Conservation (phyloP, 2,797 vertebrate genomes). For the Hafferia zeledoni region DNA sequence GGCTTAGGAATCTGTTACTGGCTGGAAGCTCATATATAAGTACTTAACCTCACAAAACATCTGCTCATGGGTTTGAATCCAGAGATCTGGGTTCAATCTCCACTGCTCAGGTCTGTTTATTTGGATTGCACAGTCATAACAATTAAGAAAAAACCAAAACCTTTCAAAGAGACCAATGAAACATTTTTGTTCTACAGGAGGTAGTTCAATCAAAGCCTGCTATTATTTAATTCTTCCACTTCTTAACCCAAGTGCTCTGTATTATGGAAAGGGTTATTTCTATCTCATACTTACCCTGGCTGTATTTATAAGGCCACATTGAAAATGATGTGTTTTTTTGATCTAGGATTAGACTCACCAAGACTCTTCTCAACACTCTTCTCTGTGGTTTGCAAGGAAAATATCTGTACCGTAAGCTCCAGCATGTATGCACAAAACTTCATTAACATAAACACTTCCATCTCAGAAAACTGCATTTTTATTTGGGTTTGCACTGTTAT, state of each 20-base stretch:
- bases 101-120: fast-evolving
- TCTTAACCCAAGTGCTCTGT: not conserved
- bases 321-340: not conserved
- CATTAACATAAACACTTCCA: not conserved
- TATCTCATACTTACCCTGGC: not conserved
- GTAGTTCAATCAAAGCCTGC: not conserved
- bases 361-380: not conserved
- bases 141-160: not conserved
- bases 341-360: constrained; percentile 10
- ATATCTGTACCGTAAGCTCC: not conserved
- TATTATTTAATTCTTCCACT: not conserved
- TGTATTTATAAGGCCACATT: not conserved
- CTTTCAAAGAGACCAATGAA: not conserved
- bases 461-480: not conserved
- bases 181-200: not conserved
- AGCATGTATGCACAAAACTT: not conserved
- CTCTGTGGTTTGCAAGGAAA: not conserved
- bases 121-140: not conserved
- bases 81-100: not conserved
- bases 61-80: not conserved
- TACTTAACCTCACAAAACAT: not conserved
- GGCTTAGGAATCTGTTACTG: not conserved
- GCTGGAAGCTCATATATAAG: not conserved
- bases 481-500: not conserved
- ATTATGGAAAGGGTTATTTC: not conserved